Evolutionary conservation across 1,140 invertebrate genomes (phyloP).

Genomic region (Zaprionus nigranus): DNA sequence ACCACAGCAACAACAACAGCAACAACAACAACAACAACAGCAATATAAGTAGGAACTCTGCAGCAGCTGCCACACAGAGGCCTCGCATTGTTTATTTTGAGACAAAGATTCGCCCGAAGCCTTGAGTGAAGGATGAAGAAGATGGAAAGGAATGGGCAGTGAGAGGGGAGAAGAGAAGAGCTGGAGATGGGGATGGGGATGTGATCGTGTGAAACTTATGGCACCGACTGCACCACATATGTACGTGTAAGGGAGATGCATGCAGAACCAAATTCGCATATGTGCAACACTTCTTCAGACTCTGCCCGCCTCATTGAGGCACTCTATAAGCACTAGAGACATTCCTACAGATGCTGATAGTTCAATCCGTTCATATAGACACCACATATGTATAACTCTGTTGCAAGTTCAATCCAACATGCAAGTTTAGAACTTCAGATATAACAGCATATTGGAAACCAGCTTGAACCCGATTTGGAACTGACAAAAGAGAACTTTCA

Average conservation of each 20-base stretch:
- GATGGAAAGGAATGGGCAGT: neutral
- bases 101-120: constrained; percentile 33
- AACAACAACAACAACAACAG: neutral
- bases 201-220: constrained; percentile 1
- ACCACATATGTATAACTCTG: no score
- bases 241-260: neutral
- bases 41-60: constrained; percentile 21
- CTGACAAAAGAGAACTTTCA: neutral
- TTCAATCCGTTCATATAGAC: no score
- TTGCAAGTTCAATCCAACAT: no score
- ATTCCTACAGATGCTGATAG: no score
- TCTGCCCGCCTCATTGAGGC: no score
- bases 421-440: no score
- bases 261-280: neutral
- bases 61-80: constrained; percentile 35
- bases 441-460: neutral
- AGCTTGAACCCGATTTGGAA: neutral
- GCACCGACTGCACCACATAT: neutral
- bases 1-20: neutral
- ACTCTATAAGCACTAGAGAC: no score
- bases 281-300: neutral
- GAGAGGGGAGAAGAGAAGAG: neutral
- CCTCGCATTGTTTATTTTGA: constrained; percentile 53
- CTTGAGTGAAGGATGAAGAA: constrained; percentile 31
- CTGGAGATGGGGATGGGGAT: neutral